Percentiles rank a stretch among this genome's conserved stretches.
These are phyloP conservation scores for Stictonetta naevosa DNA, from an alignment of 2,113 vertebrate genomes.

Conservation along the genomic window DNA sequence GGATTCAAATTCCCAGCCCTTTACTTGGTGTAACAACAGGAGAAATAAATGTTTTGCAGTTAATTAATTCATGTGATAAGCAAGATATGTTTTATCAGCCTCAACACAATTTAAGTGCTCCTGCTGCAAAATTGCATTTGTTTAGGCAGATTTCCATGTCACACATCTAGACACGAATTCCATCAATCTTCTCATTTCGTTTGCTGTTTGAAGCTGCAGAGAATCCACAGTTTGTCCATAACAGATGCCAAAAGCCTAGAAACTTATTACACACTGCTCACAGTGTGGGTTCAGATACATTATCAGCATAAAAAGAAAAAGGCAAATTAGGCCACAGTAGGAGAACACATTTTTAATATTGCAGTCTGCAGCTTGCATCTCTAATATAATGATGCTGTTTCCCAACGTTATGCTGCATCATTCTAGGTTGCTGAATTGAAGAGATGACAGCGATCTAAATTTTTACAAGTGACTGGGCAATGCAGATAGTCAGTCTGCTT, in stretches of 20 bases:
- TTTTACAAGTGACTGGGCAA: not conserved
- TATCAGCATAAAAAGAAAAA: conserved; percentile 71
- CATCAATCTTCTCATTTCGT: conserved; percentile 58
- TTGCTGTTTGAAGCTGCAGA: conserved; percentile 65
- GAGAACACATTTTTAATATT: conserved; percentile 68
- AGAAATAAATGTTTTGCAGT: conserved; percentile 24
- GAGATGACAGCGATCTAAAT: not conserved
- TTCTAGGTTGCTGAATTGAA: conserved; percentile 1
- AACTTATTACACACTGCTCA: conserved; percentile 60
- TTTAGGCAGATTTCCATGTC: conserved; percentile 60
- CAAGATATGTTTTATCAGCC: not conserved
- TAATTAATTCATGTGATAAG: conserved; percentile 59
- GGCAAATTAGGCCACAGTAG: conserved; percentile 69
- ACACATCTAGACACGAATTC: conserved; percentile 26
- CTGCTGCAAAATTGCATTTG: conserved; percentile 46
- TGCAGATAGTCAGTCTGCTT: not conserved
- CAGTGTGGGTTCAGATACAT: conserved; percentile 59
- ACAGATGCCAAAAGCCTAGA: conserved; percentile 59
- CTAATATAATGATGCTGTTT: conserved; percentile 60
- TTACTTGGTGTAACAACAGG: not conserved
- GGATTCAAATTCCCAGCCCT: not conserved
- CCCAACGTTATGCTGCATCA: conserved; percentile 21
- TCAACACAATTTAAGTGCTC: conserved; percentile 14
- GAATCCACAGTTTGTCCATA: conserved; percentile 62
- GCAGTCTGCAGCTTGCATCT: conserved; percentile 44